Evolutionary conservation across 1,140 invertebrate genomes (phyloP), one percentile per base, ranked within the genome.

Genomic region (Drosophila biarmipes): DNA sequence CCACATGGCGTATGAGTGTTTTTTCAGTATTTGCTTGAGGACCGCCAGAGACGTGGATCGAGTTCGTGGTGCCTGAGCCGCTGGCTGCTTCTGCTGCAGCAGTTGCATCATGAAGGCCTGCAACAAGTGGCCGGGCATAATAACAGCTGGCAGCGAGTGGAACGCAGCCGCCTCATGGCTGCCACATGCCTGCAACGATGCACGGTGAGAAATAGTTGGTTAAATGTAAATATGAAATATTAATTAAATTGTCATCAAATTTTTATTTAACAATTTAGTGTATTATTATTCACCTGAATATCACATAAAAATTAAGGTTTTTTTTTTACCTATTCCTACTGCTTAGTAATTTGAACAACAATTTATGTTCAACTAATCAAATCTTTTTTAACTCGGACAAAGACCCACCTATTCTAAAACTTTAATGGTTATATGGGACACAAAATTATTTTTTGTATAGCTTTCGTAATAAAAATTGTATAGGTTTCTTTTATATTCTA

Each of bases 121-220:
- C 81, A 86, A 86, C 81, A 86, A 86, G 81, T 86, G 81, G 73
- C 78, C 73, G 68, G 64, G 42, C 81, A 81, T 80, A 43, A 48
- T 78, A 55, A 53, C 68, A 80, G 63, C 77, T 53, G 56, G 61
- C 73, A 61, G 73, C 62, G 42, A 48, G 6, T 40, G 15, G 10
- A 45, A 38, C 29, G 59, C 75, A 72, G 80, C 68, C 67, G 58
- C 80, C 76, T 80, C 77, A 85, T 80, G 42, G 77, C 73, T 62
- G 63, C 56, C 59, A 56, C 80, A 80, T 86, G 56, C 53, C 80
- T 80, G 48, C 24, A 73, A 73, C 34, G 12, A 49, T 27, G 11
- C 10, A 34, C n/a, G 14, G 27, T 1, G 5, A 34, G 15, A 34
- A 31, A 48, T 1, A 15, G 4, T 48, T 15, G 17, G n/a, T 49